Evolutionary conservation across 2,888 invertebrate genomes (phyloP), one percentile per base, ranked within the genome.

Genomic region (Ophonus ardosiacus): DNA sequence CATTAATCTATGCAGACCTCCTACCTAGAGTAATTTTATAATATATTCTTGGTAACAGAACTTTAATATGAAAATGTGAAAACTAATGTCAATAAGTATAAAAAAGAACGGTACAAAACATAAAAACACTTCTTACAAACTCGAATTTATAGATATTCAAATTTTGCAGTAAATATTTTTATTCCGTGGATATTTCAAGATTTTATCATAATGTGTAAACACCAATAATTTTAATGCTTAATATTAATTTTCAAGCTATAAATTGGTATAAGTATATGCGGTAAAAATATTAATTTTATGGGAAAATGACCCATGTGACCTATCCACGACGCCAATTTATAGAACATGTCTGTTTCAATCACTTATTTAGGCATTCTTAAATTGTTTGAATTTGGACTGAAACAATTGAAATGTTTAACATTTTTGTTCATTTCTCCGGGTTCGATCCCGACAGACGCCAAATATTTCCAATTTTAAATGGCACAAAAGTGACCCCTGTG

Each of bases 271-370:
- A 6, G 56, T 15, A 15, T n/a, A n/a, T 17, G 13, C 57, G 13
- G 15, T 59, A n/a, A 59, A n/a, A 59, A 59, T 17, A 17, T 59
- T 59, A 59, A 59, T 17, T 59, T 59, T 59, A 59, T 59, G 17
- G 59, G 0, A 17, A 3, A 17, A n/a, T 59, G 59, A 59, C 59
- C 59, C 15, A 15, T 17, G 59, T 59, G 59, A 59, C 59, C 13
- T 15, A 31, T 0, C 59, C 59, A 17, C 2, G 17, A 59, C 17
- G 59, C 59, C 0, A 59, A 15, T 1, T 3, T 31, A 31, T 31
- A 6, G 3, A 21, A 21, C 1, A 21, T 21, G n/a, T n/a, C n/a
- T n/a, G n/a, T n/a, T n/a, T n/a, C n/a, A n/a, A n/a, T n/a, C n/a
- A n/a, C n/a, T n/a, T n/a, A n/a, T n/a, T n/a, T n/a, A n/a, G n/a